phyloP scores from a whole-genome alignment of 2,888 invertebrate species.

The Heliconius ismenius region DNA sequence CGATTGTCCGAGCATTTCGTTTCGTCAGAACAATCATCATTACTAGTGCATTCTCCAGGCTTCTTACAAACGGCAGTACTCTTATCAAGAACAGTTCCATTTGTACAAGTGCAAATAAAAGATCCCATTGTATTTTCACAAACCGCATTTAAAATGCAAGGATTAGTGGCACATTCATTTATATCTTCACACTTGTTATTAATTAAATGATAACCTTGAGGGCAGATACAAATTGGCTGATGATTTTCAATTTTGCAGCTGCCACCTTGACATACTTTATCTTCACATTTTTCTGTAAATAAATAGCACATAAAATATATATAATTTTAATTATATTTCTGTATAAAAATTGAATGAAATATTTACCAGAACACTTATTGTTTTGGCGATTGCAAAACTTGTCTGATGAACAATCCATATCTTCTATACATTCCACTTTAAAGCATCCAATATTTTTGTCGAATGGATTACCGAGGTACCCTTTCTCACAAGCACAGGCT shows the following conservation, averaged over 20 bases:
- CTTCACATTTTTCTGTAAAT: constrained; percentile 89
- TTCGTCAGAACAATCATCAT: constrained; percentile 89
- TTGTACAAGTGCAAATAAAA: constrained; percentile 88
- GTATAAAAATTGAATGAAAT: constrained; percentile 10
- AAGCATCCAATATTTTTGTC: constrained; percentile 91
- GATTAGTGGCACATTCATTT: constrained; percentile 89
- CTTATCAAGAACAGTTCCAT: constrained; percentile 90
- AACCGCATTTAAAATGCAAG: constrained; percentile 89
- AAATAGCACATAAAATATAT: constrained; percentile 40
- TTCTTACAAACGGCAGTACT: constrained; percentile 87
- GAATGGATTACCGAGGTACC: constrained; percentile 90
- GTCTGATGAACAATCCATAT: constrained; percentile 88
- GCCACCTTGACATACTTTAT: constrained; percentile 90
- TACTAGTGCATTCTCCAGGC: constrained; percentile 91
- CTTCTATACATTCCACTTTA: constrained; percentile 91
- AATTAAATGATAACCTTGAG: constrained; percentile 86
- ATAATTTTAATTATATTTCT: background rate
- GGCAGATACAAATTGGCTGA: constrained; percentile 87
- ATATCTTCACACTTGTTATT: constrained; percentile 88
- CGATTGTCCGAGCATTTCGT: constrained; percentile 88
- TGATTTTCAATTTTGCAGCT: constrained; percentile 88
- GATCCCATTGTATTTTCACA: constrained; percentile 91
- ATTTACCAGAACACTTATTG: constrained; percentile 90
- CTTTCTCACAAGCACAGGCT: constrained; percentile 89
- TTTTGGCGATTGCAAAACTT: constrained; percentile 88